These are phyloP conservation scores for Elegia similella DNA, from an alignment of 2,888 invertebrate genomes.

Conservation along the genomic window DNA sequence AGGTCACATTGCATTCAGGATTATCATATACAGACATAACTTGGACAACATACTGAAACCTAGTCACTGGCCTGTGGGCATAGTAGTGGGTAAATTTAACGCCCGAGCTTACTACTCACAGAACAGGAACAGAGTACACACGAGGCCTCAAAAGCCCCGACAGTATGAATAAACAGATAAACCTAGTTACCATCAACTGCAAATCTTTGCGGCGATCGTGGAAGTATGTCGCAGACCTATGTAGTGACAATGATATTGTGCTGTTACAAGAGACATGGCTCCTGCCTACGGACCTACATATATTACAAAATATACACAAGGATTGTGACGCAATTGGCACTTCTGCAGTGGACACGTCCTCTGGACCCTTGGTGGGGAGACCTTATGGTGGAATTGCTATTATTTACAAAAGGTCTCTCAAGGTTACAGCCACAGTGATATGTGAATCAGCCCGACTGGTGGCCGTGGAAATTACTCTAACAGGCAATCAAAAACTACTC, in stretches of 20 bases:
- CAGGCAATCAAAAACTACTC: not conserved
- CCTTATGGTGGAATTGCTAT: not conserved
- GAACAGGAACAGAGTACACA: not conserved
- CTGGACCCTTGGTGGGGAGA: not conserved
- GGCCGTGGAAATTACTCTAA: not conserved
- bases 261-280: not conserved
- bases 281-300: not conserved
- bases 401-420: not conserved
- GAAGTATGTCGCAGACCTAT: not conserved
- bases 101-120: not conserved
- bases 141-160: no score
- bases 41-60: not conserved
- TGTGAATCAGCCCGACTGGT: not conserved
- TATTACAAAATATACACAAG: not conserved
- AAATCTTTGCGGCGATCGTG: not conserved
- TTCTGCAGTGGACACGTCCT: not conserved
- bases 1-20: not conserved
- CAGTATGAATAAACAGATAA: no score
- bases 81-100: not conserved
- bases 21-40: not conserved
- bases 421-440: not conserved
- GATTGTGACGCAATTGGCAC: not conserved
- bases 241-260: not conserved
- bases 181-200: no score
- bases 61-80: not conserved